Percentiles rank a stretch among this genome's conserved stretches.
phyloP scores from a whole-genome alignment of 2,113 vertebrate genomes.

The Solenodon paradoxus region DNA sequence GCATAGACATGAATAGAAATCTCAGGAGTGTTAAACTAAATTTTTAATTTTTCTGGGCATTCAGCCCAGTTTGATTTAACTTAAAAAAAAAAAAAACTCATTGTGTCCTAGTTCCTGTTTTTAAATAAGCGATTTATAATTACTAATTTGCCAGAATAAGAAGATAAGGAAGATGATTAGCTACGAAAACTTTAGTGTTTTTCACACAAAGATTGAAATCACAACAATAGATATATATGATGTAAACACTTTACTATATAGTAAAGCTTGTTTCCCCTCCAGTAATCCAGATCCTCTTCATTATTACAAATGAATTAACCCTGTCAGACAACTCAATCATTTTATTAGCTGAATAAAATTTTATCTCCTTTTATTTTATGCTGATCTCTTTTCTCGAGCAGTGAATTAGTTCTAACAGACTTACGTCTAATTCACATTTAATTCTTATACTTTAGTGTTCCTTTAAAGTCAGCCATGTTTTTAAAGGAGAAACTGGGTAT shows the following conservation, averaged over 20 bases:
- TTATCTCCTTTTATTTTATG: constrained; percentile 54
- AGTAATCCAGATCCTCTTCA: neutral
- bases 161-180: constrained; percentile 66
- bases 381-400: constrained; percentile 48
- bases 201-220: constrained; percentile 33
- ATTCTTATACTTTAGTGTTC: neutral
- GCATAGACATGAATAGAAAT: constrained; percentile 51
- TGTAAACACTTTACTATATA: constrained; percentile 45
- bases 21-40: constrained; percentile 62
- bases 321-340: constrained; percentile 45
- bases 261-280: neutral
- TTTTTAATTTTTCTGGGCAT: constrained; percentile 71
- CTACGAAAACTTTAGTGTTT: constrained; percentile 16
- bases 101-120: constrained; percentile 67
- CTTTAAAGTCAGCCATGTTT: neutral
- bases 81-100: constrained; percentile 59
- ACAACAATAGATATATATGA: neutral
- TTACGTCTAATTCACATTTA: neutral
- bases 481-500: neutral
- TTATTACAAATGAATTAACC: constrained; percentile 60
- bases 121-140: constrained; percentile 69
- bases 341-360: constrained; percentile 41
- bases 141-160: constrained; percentile 68
- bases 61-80: constrained; percentile 60
- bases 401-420: constrained; percentile 41